Conservation (phyloP, 2,888 invertebrate genomes). For the Nebria brevicollis region DNA sequence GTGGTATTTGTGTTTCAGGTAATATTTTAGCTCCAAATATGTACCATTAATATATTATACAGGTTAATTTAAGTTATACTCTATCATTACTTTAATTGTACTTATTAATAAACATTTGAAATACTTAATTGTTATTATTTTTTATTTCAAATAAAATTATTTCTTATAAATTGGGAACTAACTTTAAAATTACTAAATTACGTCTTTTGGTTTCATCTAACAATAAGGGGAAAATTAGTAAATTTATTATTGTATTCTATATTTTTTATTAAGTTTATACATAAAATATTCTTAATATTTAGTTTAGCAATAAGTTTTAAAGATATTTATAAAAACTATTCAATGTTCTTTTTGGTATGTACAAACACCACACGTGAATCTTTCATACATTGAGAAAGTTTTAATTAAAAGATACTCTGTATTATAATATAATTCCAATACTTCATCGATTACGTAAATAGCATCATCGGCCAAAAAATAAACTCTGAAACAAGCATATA, state of each 20-base stretch:
- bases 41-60: neutral
- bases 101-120: neutral
- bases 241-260: too few relatives aligned
- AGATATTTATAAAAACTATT: neutral
- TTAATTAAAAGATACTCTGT: constrained; percentile 37
- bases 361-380: constrained; percentile 25
- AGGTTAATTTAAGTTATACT: neutral
- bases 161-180: too few relatives aligned
- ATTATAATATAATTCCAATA: constrained; percentile 26
- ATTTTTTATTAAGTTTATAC: too few relatives aligned
- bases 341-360: neutral
- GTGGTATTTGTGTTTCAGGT: neutral
- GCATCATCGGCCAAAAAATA: constrained; percentile 23
- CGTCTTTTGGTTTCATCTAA: too few relatives aligned
- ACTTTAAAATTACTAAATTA: too few relatives aligned
- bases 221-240: too few relatives aligned
- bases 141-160: too few relatives aligned
- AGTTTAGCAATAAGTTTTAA: neutral
- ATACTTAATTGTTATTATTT: constrained; percentile 2
- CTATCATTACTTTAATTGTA: neutral
- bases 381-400: constrained; percentile 3
- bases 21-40: neutral
- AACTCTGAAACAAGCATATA: constrained; percentile 2
- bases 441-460: constrained; percentile 8
- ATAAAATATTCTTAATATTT: neutral